phyloP scores from a whole-genome alignment of 2,113 vertebrate genomes.

The Rhadina sibilatrix region DNA sequence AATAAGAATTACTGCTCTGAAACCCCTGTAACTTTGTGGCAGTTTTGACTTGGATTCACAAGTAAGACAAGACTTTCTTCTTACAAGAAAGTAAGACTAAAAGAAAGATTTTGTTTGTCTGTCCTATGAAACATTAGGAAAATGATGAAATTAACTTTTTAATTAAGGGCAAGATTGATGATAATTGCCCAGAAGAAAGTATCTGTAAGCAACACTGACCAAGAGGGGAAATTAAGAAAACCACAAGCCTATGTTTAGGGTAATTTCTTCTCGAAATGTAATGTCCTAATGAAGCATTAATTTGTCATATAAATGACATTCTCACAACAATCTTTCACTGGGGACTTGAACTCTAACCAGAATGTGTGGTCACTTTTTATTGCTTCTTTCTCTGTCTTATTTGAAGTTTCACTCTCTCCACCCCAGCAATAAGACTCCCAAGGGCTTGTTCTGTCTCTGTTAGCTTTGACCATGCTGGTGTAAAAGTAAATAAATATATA shows the following conservation, averaged over 20 bases:
- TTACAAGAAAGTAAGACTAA: not conserved
- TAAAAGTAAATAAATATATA: not conserved
- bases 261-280: not conserved
- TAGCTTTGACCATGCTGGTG: rapidly evolving
- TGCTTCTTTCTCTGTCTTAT: not conserved
- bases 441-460: not conserved
- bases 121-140: not conserved
- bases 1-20: not conserved
- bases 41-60: not conserved
- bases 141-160: not conserved
- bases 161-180: not conserved
- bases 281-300: not conserved
- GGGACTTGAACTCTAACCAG: not conserved
- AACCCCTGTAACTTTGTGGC: not conserved
- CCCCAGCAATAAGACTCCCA: not conserved
- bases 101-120: not conserved
- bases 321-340: not conserved
- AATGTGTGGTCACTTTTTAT: not conserved
- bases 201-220: not conserved
- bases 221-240: not conserved
- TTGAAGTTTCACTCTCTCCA: not conserved
- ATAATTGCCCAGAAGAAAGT: not conserved
- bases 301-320: not conserved
- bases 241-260: not conserved
- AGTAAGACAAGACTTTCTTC: too few species aligned